phyloP scores from a whole-genome alignment of 2,113 vertebrate genomes.

The Pan troglodytes region DNA sequence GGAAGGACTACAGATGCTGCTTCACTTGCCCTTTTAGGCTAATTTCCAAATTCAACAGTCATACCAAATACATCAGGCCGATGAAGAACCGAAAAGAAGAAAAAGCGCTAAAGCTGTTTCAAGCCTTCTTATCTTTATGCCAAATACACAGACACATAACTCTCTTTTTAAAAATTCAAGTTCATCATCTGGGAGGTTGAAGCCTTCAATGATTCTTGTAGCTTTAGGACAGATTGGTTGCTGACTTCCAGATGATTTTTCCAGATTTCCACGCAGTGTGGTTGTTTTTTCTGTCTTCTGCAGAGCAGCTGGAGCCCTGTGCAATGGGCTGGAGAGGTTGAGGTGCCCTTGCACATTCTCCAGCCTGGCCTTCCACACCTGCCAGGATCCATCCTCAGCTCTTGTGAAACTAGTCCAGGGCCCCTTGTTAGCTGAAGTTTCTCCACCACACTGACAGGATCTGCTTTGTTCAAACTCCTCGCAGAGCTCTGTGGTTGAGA shows the following conservation, averaged over 20 bases:
- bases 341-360: conserved; percentile 77
- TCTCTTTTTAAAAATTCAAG: conserved; percentile 70
- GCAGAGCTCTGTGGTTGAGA: conserved; percentile 92
- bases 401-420: conserved; percentile 96
- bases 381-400: conserved; percentile 92
- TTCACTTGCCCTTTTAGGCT: background rate
- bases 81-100: background rate
- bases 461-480: conserved; percentile 96
- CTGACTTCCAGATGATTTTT: conserved; percentile 84
- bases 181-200: conserved; percentile 74
- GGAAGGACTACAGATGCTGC: background rate
- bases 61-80: background rate
- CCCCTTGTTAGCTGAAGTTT: conserved; percentile 98
- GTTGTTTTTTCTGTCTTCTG: conserved; percentile 83
- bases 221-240: conserved; percentile 78
- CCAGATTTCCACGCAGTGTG: conserved; percentile 90
- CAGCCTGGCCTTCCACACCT: conserved; percentile 92
- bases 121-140: background rate
- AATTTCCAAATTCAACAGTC: background rate
- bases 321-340: background rate
- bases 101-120: background rate
- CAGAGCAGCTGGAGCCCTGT: background rate
- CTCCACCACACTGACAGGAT: conserved; percentile 97
- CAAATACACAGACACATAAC: background rate
- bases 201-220: conserved; percentile 78